A percentile compares a stretch with the other conserved stretches of the same genome.
Evolutionary conservation across 2,113 vertebrate species (phyloP).

Genomic region (Archilochus colubris): DNA sequence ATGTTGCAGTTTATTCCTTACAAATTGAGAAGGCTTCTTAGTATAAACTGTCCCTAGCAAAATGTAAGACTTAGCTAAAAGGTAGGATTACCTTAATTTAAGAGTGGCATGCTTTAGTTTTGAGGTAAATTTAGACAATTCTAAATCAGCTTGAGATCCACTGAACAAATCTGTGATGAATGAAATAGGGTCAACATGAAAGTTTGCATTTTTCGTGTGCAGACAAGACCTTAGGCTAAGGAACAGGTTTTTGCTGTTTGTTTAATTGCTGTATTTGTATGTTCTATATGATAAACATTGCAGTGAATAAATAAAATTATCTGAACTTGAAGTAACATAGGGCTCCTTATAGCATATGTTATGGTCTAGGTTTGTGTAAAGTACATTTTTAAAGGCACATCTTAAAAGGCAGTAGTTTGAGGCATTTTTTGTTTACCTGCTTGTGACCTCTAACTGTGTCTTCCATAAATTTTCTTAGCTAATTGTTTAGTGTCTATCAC

Average conservation of each 20-base stretch:
- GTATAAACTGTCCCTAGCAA: neutral
- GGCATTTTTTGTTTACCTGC: neutral
- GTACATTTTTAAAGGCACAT: neutral
- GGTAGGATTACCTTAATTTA: neutral
- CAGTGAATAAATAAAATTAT: neutral
- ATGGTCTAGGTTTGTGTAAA: neutral
- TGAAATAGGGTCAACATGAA: neutral
- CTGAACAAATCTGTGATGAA: neutral
- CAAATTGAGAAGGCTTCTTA: neutral
- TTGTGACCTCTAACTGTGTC: neutral
- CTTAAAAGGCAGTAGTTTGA: neutral
- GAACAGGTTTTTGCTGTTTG: slow-evolving; percentile 13
- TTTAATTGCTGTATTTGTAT: slow-evolving; percentile 11
- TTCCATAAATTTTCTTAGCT: neutral
- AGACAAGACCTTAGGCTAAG: slow-evolving; percentile 1
- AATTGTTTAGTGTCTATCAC: neutral
- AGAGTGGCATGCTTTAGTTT: neutral
- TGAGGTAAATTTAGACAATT: neutral
- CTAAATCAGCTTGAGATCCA: neutral
- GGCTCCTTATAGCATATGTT: neutral
- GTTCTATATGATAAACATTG: neutral
- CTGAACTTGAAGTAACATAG: neutral
- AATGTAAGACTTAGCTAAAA: neutral
- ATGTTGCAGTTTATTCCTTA: neutral
- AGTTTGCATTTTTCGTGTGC: neutral